Evolutionary conservation across 2,113 vertebrate genomes (phyloP).

Genomic region (Lichenostomus cassidix): DNA sequence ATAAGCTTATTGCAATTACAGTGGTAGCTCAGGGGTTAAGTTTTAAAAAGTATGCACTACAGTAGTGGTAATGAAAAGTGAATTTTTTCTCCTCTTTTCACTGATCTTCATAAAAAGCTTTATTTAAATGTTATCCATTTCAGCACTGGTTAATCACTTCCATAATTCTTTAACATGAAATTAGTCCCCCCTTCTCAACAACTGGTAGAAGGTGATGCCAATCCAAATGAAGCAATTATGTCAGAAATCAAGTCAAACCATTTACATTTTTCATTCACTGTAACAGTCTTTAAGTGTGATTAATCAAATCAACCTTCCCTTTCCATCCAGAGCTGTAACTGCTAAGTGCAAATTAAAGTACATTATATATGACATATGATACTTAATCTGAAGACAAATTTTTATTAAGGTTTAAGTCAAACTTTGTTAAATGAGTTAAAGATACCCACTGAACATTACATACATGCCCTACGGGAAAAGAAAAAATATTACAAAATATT

Average conservation of each 20-base stretch:
- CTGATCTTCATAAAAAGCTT: slow-evolving; percentile 53
- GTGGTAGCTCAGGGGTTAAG: slow-evolving; percentile 3
- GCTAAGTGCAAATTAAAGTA: slow-evolving; percentile 70
- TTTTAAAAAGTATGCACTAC: not conserved
- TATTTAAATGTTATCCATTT: slow-evolving; percentile 41
- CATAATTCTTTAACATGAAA: slow-evolving; percentile 64
- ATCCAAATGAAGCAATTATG: slow-evolving; percentile 70
- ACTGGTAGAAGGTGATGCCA: slow-evolving; percentile 43
- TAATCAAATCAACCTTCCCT: slow-evolving; percentile 75
- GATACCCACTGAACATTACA: not conserved
- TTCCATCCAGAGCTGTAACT: slow-evolving; percentile 69
- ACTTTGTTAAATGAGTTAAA: slow-evolving; percentile 56
- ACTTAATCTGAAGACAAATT: slow-evolving; percentile 48
- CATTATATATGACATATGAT: slow-evolving; percentile 59
- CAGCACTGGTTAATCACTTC: slow-evolving; percentile 64
- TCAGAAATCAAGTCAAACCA: slow-evolving; percentile 64
- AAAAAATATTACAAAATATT: not conserved
- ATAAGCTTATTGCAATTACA: not conserved
- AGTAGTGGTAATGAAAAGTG: not conserved
- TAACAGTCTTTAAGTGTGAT: slow-evolving; percentile 71
- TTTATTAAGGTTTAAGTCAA: slow-evolving; percentile 58
- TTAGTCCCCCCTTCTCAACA: slow-evolving; percentile 36
- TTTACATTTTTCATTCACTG: slow-evolving; percentile 45
- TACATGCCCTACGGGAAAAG: not conserved
- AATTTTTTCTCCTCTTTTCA: slow-evolving; percentile 1